Evolutionary conservation across 2,113 vertebrate genomes (phyloP).

Genomic region (Clarias macrocephalus): DNA sequence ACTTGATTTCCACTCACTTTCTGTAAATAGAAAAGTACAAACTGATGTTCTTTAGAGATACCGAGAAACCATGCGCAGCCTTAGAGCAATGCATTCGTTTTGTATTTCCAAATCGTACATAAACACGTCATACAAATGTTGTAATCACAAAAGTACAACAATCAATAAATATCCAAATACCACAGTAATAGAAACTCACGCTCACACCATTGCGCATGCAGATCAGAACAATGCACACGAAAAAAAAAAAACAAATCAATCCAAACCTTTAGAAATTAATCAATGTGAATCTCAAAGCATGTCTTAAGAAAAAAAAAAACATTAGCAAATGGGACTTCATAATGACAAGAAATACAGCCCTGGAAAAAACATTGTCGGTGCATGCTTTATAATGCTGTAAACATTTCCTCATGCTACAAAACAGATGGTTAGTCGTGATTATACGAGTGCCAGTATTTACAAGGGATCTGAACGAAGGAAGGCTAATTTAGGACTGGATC

Average conservation of each 20-base stretch:
- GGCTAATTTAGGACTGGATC: constrained; percentile 5
- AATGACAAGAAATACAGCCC: constrained; percentile 33
- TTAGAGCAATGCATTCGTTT: constrained; percentile 62
- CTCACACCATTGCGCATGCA: constrained; percentile 66
- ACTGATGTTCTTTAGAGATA: constrained; percentile 1
- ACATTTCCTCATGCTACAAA: constrained; percentile 71
- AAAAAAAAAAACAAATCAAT: constrained; percentile 31
- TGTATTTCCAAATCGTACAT: constrained; percentile 68
- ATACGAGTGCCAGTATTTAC: constrained; percentile 37
- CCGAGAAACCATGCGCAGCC: background rate
- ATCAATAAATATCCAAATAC: constrained; percentile 61
- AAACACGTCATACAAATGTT: constrained; percentile 69
- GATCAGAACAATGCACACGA: constrained; percentile 39
- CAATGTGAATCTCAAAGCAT: constrained; percentile 52
- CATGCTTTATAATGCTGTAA: constrained; percentile 50
- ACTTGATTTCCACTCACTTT: background rate
- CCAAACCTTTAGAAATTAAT: constrained; percentile 37
- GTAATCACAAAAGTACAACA: constrained; percentile 60
- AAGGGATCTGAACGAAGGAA: constrained; percentile 1
- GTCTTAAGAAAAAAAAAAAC: constrained; percentile 37
- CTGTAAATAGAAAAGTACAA: background rate
- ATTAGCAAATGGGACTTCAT: constrained; percentile 39
- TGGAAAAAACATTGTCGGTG: constrained; percentile 44
- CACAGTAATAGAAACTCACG: constrained; percentile 60
- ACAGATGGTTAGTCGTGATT: constrained; percentile 59